Evolutionary conservation across 2,888 invertebrate species (phyloP).

Genomic region (Spodoptera littoralis): DNA sequence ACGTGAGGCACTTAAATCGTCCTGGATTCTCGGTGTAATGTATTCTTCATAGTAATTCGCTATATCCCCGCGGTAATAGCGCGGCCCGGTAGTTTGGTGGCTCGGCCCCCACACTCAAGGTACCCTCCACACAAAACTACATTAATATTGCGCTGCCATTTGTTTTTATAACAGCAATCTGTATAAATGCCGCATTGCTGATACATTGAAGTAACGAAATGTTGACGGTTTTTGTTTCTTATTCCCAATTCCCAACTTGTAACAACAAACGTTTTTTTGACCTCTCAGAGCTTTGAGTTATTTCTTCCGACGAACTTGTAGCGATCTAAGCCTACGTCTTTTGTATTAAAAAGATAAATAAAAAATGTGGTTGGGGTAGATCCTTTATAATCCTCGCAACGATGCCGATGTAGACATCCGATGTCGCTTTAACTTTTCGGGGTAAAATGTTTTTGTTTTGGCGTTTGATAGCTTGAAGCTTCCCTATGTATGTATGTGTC

Average conservation of each 20-base stretch:
- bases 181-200: constrained; percentile 46
- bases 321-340: constrained; percentile 49
- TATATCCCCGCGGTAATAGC: constrained; percentile 64
- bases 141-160: constrained; percentile 56
- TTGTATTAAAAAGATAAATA: constrained; percentile 49
- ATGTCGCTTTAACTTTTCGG: constrained; percentile 26
- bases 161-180: constrained; percentile 59
- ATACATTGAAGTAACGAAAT: constrained; percentile 48
- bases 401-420: constrained; percentile 21
- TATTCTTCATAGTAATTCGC: constrained; percentile 64
- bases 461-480: constrained; percentile 6
- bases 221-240: constrained; percentile 65
- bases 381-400: constrained; percentile 52
- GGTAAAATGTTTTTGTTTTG: background rate
- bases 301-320: constrained; percentile 70
- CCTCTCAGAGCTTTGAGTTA: constrained; percentile 66
- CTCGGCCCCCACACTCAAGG: constrained; percentile 42
- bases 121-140: constrained; percentile 47
- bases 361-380: constrained; percentile 59
- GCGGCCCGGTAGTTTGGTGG: constrained; percentile 26
- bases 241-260: constrained; percentile 55
- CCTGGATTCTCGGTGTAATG: constrained; percentile 62
- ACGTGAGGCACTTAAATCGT: constrained; percentile 26
- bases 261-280: constrained; percentile 65
- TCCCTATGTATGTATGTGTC: background rate